Evolutionary conservation across 2,797 vertebrate genomes (phyloP).

Genomic region (Prionace glauca): DNA sequence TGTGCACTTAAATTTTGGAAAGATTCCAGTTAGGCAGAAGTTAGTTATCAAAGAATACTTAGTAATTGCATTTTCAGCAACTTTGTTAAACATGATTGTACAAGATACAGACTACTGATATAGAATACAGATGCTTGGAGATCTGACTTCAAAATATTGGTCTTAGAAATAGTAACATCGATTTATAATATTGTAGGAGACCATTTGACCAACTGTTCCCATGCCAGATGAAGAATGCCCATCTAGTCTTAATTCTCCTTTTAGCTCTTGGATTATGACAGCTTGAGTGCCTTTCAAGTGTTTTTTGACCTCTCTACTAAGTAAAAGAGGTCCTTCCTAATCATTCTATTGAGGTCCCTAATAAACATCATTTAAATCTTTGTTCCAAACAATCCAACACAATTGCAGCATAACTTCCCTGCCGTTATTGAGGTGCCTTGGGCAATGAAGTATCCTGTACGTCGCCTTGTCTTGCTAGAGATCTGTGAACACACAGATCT

Average conservation of each 20-base stretch:
- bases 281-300: neutral
- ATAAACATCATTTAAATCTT: neutral
- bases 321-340: neutral
- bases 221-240: neutral
- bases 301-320: neutral
- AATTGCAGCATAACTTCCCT: neutral
- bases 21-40: neutral
- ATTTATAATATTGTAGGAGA: neutral
- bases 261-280: neutral
- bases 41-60: neutral
- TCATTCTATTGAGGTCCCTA: neutral
- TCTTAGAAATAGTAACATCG: no score
- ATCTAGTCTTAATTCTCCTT: neutral
- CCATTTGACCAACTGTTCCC: neutral
- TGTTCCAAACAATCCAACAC: neutral
- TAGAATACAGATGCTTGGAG: neutral
- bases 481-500: neutral
- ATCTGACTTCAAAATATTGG: neutral
- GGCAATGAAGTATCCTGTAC: neutral
- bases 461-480: neutral
- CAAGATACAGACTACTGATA: no score
- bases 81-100: neutral
- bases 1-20: neutral
- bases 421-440: neutral
- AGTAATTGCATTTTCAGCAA: neutral